These are phyloP conservation scores for Cephus cinctus DNA, from an alignment of 1,140 invertebrate species.

Conservation along the genomic window DNA sequence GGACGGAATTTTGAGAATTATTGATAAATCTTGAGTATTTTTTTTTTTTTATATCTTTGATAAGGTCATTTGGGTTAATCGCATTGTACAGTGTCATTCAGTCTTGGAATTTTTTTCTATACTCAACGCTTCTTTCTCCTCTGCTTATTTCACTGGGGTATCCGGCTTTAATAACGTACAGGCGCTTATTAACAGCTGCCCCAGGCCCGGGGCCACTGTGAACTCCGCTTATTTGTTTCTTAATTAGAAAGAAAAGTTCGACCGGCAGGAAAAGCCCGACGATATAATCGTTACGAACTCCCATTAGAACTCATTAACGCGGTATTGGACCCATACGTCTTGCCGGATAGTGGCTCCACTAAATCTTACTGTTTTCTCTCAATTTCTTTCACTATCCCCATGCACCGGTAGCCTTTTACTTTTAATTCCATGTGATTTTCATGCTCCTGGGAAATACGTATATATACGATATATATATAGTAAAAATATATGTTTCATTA, in stretches of 20 bases:
- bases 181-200: constrained; percentile 45
- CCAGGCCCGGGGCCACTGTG: constrained; percentile 44
- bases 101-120: no score
- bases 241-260: constrained; percentile 54
- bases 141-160: constrained; percentile 11
- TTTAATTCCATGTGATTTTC: no score
- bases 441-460: background rate
- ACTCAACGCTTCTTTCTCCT: constrained; percentile 4
- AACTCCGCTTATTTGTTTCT: constrained; percentile 50
- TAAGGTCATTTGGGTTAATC: no score
- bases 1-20: no score
- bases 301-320: constrained; percentile 53
- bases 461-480: no score
- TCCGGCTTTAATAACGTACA: constrained; percentile 43
- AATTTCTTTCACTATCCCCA: no score
- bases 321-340: constrained; percentile 52
- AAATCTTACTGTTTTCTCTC: no score
- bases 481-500: background rate
- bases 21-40: no score
- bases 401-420: background rate
- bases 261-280: constrained; percentile 37
- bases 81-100: no score
- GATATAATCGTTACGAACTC: constrained; percentile 53
- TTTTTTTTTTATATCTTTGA: no score
- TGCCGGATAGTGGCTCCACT: constrained; percentile 29